Base-by-base conservation (phyloP, 2,113 vertebrate genomes). In the Vidua chalybeata region DNA sequence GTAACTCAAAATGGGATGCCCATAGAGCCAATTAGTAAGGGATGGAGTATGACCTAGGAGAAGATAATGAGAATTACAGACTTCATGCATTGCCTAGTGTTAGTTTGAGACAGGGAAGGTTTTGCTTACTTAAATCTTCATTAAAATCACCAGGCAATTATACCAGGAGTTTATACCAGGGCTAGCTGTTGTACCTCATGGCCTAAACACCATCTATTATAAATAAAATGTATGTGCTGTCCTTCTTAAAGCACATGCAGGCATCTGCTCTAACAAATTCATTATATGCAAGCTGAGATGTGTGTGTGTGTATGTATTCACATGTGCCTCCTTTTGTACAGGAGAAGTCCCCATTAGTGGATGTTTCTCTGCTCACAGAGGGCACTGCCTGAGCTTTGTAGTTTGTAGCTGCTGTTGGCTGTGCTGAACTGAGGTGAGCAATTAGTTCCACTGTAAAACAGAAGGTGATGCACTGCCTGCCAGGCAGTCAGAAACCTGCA, bases 41-140 rank as follows among this genome's bases (percentile, higher is more conserved):
- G 30, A 88, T 64, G 26, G 78, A 90, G 10, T 51, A 33, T 90
- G 78, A 96, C 82, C 61, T 93, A 56, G 33, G n/a, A 52, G 31
- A 84, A 83, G 39, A 74, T 94, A 88, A 80, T 67, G 84, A 83
- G 61, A 77, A 71, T 77, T 89, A 86, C 1, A 1, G 71, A 30
- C 67, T 80, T 94, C 31, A 67, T 67, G 30, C 48, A 37, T 80
- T 84, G 68, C 41, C 18, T 88, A 1, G 1, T 67, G 35, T 77
- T 96, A 68, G 46, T 85, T 88, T 83, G 79, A 88, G 79, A 59
- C 43, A 33, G 13, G 10, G 63, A 83, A 71, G 39, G 39, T 88
- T 95, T 89, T 84, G 43, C 62, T 91, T 64, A 63, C 72, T 93
- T 86, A 93, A 95, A 68, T 90, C 85, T 92, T 83, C 48, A 48